Evolutionary conservation across 2,888 invertebrate genomes (phyloP).

Genomic region (Syrista parreyssii): DNA sequence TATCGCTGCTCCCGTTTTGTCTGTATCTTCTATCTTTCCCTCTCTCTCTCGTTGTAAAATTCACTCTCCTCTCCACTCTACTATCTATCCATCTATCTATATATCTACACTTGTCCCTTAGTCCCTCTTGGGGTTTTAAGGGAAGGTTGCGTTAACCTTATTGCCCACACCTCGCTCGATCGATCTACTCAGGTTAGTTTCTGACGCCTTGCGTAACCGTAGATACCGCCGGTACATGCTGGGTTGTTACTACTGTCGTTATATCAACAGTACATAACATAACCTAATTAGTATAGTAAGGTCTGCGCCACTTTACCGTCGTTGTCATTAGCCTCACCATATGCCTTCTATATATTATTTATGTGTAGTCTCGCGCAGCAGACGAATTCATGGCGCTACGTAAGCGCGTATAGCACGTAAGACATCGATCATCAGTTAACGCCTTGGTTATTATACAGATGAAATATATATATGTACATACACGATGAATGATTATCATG

Average conservation of each 20-base stretch:
- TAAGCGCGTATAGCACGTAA: background rate
- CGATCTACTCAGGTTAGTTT: background rate
- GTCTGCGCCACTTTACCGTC: background rate
- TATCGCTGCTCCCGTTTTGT: background rate
- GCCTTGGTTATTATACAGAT: background rate
- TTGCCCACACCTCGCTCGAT: background rate
- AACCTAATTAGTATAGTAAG: background rate
- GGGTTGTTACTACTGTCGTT: background rate
- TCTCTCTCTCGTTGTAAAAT: background rate
- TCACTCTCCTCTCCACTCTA: background rate
- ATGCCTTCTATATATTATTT: background rate
- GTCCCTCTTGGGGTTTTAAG: background rate
- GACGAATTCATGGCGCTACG: background rate
- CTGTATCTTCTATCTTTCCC: background rate
- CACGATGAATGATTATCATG: background rate
- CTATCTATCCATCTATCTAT: background rate
- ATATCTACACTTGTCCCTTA: background rate
- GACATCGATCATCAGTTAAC: background rate
- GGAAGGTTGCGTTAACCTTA: background rate
- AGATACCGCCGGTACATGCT: background rate
- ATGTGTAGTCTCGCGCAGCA: background rate
- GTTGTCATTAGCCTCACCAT: background rate
- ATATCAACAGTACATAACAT: background rate
- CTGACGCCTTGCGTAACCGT: background rate
- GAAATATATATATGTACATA: background rate